Evolutionary conservation across 2,113 vertebrate species (phyloP).

Genomic region (Thalassoma bifasciatum): DNA sequence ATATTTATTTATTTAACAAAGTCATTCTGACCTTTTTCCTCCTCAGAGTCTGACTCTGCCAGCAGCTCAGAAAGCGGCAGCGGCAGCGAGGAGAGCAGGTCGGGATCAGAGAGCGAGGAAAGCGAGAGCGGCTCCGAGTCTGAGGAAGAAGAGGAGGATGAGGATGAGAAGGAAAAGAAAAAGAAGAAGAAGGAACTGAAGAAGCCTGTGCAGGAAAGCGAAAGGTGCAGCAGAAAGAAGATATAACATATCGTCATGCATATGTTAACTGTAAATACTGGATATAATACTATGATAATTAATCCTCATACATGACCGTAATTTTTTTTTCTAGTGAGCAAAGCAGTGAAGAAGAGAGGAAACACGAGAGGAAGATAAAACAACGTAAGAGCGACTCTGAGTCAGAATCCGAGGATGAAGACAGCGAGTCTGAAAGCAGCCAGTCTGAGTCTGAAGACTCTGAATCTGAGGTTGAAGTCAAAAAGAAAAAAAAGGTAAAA

Average conservation of each 20-base stretch:
- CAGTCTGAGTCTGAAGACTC: conserved; percentile 88
- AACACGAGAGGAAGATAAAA: conserved; percentile 78
- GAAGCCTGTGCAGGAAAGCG: conserved; percentile 72
- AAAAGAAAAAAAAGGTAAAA: conserved; percentile 85
- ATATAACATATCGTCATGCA: no score
- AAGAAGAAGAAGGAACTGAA: conserved; percentile 80
- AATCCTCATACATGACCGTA: not conserved
- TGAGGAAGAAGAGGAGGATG: conserved; percentile 88
- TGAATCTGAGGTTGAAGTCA: conserved; percentile 83
- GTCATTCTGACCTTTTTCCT: not conserved
- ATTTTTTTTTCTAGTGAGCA: conserved; percentile 82
- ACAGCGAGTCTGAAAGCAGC: conserved; percentile 90
- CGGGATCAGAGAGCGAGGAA: conserved; percentile 82
- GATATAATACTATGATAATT: no score
- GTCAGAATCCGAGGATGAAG: conserved; percentile 87
- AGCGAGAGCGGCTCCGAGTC: conserved; percentile 84
- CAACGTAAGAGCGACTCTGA: conserved; percentile 67
- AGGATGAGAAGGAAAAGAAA: conserved; percentile 80
- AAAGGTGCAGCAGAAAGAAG: conserved; percentile 72
- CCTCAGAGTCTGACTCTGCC: conserved; percentile 87
- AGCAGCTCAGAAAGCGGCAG: conserved; percentile 85
- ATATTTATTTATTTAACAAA: no score
- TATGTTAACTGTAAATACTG: no score
- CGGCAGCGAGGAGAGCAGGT: conserved; percentile 84
- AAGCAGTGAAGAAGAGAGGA: conserved; percentile 84